Evolutionary conservation across 2,888 invertebrate genomes (phyloP), one percentile per base, ranked within the genome.

Genomic region (Lacanobia oleracea): DNA sequence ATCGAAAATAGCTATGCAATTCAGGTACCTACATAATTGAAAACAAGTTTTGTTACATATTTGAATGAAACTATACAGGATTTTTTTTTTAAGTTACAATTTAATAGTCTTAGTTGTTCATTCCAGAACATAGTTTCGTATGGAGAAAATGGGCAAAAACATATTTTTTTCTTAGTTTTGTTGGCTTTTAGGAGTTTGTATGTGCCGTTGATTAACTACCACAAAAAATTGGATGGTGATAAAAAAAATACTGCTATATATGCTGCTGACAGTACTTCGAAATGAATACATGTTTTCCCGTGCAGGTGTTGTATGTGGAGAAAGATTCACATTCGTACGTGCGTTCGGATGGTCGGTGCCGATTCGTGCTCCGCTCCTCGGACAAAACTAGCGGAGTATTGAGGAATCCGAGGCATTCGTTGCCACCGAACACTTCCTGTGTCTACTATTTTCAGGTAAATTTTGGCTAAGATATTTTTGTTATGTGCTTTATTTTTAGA

Each of bases 361-460:
- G 98, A 88, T 98, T 98, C 93, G 96, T 97, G 76, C 96, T 98
- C 59, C 97, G 97, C 74, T 97, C 98, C 53, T 97, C 97, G 87
- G 98, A 98, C 89, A 97, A 97, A 88, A 97, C 97, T 54, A 97
- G 97, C 79, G 98, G 98, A 7, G 96, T 97, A 63, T 91, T 98
- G 66, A 97, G 97, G 89, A 98, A 98, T 91, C 98, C 98, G 4
- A 95, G 97, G 63, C 98, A 98, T 91, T 97, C 98, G 1, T 93
- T 98, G 71, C 98, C 98, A 0, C 98, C 98, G 2, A 98, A 98
- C 92, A 98, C 98, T 1, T 98, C 98, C 9, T 98, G 98, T 91
- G 97, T 97, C 76, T 98, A 98, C 92, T 97, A 97, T 89, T 98
- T 98, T 89, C 96, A 96, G 92, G 96, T 96, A 88, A 56, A 50